Conservation (phyloP, 2,797 vertebrate species). For the Todus mexicanus region DNA sequence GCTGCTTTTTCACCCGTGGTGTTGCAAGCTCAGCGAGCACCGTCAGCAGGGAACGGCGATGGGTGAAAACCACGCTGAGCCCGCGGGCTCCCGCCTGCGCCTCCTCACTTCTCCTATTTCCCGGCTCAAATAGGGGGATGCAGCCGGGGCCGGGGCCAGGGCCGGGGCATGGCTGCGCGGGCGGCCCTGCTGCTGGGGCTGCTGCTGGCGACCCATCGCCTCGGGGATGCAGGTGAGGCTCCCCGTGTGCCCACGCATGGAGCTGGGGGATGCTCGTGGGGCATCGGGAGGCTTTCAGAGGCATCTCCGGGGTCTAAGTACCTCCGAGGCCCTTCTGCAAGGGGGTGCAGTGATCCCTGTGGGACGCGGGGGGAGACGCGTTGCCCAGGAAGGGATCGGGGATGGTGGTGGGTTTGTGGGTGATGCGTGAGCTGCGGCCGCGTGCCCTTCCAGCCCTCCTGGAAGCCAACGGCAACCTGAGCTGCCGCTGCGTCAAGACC, state of each 20-base stretch:
- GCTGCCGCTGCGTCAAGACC: slow-evolving; percentile 43
- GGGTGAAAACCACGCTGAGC: background rate
- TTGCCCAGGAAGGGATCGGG: background rate
- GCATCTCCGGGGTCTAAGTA: accelerated
- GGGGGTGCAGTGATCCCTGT: accelerated
- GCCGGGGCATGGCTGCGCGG: background rate
- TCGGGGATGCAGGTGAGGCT: background rate
- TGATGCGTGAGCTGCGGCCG: accelerated
- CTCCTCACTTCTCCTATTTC: slow-evolving; percentile 22
- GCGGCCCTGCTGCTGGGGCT: background rate
- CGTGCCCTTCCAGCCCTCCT: background rate
- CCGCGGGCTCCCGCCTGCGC: background rate
- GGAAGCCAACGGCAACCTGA: slow-evolving; percentile 38
- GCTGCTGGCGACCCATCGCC: background rate
- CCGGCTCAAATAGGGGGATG: slow-evolving; percentile 33
- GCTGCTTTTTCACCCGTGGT: background rate
- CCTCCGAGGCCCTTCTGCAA: background rate
- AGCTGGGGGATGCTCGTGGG: too few species aligned
- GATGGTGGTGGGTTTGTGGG: accelerated
- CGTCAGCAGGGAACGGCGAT: background rate
- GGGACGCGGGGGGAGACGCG: accelerated
- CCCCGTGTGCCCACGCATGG: accelerated
- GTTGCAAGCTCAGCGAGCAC: background rate
- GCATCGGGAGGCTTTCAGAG: accelerated
- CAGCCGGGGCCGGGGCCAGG: background rate